Evolutionary conservation across 2,797 vertebrate genomes (phyloP), one percentile per base, ranked within the genome.

Genomic region (Nyctibius grandis): DNA sequence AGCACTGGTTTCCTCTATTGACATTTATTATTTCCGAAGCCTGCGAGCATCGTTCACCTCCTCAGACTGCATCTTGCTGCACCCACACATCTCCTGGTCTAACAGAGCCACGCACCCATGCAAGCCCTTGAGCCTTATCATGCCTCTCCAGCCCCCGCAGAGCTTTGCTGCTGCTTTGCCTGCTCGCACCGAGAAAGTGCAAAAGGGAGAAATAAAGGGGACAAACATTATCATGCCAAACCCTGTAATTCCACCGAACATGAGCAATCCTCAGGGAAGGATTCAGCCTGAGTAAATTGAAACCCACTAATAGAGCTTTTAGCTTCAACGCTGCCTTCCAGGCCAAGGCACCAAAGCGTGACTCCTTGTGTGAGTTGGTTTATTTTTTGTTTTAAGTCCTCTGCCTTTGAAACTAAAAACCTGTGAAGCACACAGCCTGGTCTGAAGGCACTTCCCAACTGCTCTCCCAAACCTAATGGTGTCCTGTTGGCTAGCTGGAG

Each of bases 241-340:
- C 11, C 20, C 56, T 72, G 40, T 64, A 85, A 89, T 85, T 89
- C 74, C 50, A 61, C 21, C 73, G 74, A 88, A 92, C 76, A 75
- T 8, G 53, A 86, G 69, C 45, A 68, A 70, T 85, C 88, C 91
- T 81, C 40, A 3, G 90, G 92, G 94, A 93, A 93, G 60, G 84
- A 89, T 70, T 85, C 81, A 70, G 78, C 25, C 78, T 4, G 14
- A 64, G 74, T 51, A 82, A 91, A 93, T 9, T 89, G 81, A 95
- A 90, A 91, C 45, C 44, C 56, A 31, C 91, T 89, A 67, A 85
- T 13, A 76, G 84, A 92, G 86, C 70, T 92, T 85, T 93, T 44
- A 85, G 80, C 74, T 74, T 25, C 36, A 38, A 26, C 0, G 1
- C 65, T 77, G 85, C 85, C 64, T 83, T 51, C 40, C 64, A 89